Evolutionary conservation across 2,113 vertebrate species (phyloP), one percentile per base, ranked within the genome.

Genomic region (Malurus cyaneus): DNA sequence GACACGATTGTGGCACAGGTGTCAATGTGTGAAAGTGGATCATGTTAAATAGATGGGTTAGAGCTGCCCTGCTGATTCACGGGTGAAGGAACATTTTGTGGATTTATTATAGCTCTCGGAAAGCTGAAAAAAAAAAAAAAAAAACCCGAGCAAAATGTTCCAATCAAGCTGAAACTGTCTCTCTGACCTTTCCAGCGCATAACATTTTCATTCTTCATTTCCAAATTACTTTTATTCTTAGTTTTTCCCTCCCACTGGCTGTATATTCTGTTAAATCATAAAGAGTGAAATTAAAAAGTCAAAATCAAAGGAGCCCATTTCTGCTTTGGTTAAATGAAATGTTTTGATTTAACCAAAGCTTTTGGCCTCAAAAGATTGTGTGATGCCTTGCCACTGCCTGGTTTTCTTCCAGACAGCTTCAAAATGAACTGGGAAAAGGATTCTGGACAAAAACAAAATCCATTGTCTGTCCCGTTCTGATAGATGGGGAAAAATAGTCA

Each of bases 111-210:
- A 50, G 42, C 85, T 86, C 88, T 89, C 32, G 46, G 59, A 59
- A 94, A 91, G 60, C 3, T 44, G 41, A 28, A 76, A 87, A 81
- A 53, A 67, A 61, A 24, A 18, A 9, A 54, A 69, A 36, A 36
- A 36, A 36, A 36, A 18, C 39, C 17, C 0, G 4, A 89, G 32
- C 5, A 4, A 66, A 69, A 26, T 82, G 66, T 95, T 92, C 79
- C 53, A 65, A 16, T 82, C 86, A 14, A 90, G 57, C 66, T 46
- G 26, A 82, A 96, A 93, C 59, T 89, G 92, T 77, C 52, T 91
- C 62, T 65, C 62, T 94, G 95, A 94, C 85, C 90, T 96, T 96
- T 96, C 66, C 50, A 67, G 82, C 62, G 80, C 54, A 92, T 77
- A 95, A 86, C 47, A 80, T 89, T 93, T 88, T 88, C 66, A 88